phyloP scores from a whole-genome alignment of 2,113 vertebrate genomes.

The Leiothrix lutea region DNA sequence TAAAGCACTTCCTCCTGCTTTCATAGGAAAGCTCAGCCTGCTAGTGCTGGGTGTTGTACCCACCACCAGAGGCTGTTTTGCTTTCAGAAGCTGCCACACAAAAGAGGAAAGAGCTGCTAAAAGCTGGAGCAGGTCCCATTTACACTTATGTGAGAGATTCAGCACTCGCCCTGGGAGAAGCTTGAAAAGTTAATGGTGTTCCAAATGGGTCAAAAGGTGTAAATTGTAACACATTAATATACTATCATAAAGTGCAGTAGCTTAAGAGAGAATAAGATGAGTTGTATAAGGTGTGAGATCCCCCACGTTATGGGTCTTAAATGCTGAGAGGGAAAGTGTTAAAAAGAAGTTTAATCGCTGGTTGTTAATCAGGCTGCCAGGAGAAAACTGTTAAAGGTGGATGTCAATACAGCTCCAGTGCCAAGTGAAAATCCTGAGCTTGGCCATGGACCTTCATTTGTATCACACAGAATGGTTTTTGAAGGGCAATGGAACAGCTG shows the following conservation, averaged over 20 bases:
- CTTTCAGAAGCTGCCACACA: neutral
- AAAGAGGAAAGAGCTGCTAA: neutral
- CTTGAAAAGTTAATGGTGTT: neutral
- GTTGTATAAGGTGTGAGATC: neutral
- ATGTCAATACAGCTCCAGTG: neutral
- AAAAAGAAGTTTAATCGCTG: neutral
- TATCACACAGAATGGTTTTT: neutral
- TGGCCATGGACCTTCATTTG: neutral
- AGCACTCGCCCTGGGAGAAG: neutral
- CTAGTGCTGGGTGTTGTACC: neutral
- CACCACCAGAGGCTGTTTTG: neutral
- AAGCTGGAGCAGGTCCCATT: neutral
- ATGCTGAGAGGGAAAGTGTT: neutral
- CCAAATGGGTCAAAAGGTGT: neutral
- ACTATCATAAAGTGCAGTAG: neutral
- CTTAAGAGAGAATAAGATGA: neutral
- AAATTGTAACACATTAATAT: neutral
- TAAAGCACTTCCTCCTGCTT: neutral
- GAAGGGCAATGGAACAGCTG: neutral
- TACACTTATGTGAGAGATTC: neutral
- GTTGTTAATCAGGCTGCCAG: neutral
- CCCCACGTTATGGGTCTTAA: neutral
- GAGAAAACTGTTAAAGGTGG: neutral
- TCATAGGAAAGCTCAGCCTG: neutral
- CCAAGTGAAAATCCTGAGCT: neutral